These are phyloP conservation scores for Meteorus sp. DNA, from an alignment of 1,140 invertebrate species.

Conservation along the genomic window DNA sequence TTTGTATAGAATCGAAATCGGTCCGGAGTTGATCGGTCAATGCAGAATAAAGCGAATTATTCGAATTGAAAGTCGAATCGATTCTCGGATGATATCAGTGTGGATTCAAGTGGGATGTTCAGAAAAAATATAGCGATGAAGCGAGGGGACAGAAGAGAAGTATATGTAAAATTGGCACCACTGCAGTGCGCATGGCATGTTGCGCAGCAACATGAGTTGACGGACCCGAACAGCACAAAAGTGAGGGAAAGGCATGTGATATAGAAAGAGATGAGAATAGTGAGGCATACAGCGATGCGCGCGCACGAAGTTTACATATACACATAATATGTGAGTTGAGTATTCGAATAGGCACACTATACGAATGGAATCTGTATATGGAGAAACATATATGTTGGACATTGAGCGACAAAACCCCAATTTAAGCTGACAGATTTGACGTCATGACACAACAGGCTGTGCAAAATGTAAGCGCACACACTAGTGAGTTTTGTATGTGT, in stretches of 20 bases:
- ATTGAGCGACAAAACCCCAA: too few species aligned
- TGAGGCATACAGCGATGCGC: neutral
- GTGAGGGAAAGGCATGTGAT: neutral
- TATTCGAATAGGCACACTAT: too few species aligned
- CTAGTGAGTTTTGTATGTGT: too few species aligned
- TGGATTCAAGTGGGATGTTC: neutral
- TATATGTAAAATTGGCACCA: slow-evolving; percentile 34
- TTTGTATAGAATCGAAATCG: too few species aligned
- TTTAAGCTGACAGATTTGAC: too few species aligned
- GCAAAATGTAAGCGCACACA: too few species aligned
- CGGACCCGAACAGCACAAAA: slow-evolving; percentile 12
- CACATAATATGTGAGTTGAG: too few species aligned
- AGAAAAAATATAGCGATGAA: neutral
- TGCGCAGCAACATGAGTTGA: slow-evolving; percentile 42
- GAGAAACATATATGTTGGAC: too few species aligned
- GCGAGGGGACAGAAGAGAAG: neutral
- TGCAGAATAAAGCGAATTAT: slow-evolving; percentile 4
- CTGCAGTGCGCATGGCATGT: slow-evolving; percentile 40
- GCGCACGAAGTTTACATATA: neutral
- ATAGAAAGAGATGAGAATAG: too few species aligned
- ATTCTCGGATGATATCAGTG: slow-evolving; percentile 17
- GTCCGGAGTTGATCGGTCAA: slow-evolving; percentile 1
- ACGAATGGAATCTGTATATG: too few species aligned
- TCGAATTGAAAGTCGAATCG: too few species aligned
- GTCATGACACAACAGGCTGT: too few species aligned